phyloP scores from a whole-genome alignment of 2,888 invertebrate genomes.

The Sphaerophoria rueppellii region DNA sequence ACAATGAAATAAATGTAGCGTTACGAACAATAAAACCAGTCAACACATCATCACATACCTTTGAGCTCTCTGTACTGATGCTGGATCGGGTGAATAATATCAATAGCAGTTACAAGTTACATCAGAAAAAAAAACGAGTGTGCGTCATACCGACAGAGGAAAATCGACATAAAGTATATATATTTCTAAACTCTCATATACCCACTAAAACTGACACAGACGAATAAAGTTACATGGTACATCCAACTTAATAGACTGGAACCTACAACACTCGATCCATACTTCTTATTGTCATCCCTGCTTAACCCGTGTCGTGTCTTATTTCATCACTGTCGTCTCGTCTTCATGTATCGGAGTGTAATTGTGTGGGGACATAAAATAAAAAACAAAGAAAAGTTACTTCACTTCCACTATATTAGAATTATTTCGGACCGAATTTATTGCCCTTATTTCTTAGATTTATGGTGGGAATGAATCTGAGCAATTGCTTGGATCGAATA shows the following conservation, averaged over 20 bases:
- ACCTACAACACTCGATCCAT: conserved; percentile 17
- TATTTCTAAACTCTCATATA: neutral
- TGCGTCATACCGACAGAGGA: conserved; percentile 6
- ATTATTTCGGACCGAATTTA: conserved; percentile 54
- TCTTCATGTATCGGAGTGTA: neutral
- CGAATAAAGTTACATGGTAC: conserved; percentile 30
- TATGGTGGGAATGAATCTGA: conserved; percentile 42
- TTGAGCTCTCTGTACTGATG: conserved; percentile 16
- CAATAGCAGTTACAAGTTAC: conserved; percentile 27
- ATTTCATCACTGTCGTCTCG: neutral
- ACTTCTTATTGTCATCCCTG: conserved; percentile 51
- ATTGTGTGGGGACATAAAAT: conserved; percentile 41
- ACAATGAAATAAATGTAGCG: conserved; percentile 58
- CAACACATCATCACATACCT: conserved; percentile 56
- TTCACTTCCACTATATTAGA: conserved; percentile 42
- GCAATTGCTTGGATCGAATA: conserved; percentile 20
- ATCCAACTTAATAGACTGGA: conserved; percentile 53
- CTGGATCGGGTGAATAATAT: conserved; percentile 31
- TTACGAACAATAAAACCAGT: conserved; percentile 57
- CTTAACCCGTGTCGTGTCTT: conserved; percentile 46
- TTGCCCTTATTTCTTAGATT: conserved; percentile 39
- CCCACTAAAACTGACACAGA: neutral
- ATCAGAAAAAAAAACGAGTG: conserved; percentile 5
- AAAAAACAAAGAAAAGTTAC: neutral
- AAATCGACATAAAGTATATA: neutral